Conservation (phyloP, 2,797 vertebrate species). For the Gymnothorax javanicus region DNA sequence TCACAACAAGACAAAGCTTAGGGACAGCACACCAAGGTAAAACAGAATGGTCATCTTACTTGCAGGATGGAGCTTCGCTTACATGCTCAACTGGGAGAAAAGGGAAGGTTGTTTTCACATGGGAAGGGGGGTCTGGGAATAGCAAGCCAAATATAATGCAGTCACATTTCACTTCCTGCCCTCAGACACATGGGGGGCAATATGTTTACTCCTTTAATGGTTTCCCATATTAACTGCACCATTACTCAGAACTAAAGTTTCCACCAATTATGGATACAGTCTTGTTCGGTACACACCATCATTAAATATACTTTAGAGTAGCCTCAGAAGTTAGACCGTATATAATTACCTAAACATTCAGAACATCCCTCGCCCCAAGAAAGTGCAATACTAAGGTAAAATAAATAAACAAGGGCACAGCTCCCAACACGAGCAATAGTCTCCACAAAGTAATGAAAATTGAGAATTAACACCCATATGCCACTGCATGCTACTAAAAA, state of each 20-base stretch:
- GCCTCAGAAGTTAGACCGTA: conserved; percentile 18
- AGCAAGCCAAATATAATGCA: background rate
- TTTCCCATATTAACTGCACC: conserved; percentile 3
- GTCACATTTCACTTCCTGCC: background rate
- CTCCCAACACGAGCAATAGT: background rate
- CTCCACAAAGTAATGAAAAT: background rate
- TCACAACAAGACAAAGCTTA: background rate
- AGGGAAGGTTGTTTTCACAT: background rate
- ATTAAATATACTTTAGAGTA: conserved; percentile 15
- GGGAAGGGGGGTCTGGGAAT: background rate
- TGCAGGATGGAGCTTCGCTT: background rate
- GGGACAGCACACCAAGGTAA: background rate
- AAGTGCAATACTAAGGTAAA: conserved; percentile 12
- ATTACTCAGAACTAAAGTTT: conserved; percentile 23
- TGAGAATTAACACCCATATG: background rate
- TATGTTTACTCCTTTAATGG: background rate
- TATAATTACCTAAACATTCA: conserved; percentile 19
- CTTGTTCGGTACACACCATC: conserved; percentile 29
- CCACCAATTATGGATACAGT: conserved; percentile 33
- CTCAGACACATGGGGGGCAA: background rate
- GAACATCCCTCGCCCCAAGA: background rate
- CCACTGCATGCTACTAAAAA: conserved; percentile 1
- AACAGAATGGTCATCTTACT: too few species aligned
- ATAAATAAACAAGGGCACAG: conserved; percentile 25
- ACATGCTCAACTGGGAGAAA: background rate